phyloP scores from a whole-genome alignment of 2,888 invertebrate genomes.

The Axea sp. region DNA sequence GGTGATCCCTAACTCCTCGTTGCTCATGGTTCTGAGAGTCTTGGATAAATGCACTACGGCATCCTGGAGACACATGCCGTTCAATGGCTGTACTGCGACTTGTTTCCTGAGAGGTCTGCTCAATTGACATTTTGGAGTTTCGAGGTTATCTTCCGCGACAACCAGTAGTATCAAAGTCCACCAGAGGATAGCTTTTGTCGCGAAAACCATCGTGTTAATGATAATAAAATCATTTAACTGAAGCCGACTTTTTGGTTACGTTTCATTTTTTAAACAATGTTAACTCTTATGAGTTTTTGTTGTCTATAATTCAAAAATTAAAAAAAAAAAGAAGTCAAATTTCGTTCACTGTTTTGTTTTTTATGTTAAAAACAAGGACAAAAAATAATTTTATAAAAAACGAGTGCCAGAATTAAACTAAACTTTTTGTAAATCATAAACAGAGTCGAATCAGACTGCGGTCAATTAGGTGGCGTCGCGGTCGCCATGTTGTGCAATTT shows the following conservation, averaged over 20 bases:
- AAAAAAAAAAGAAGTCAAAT: too few species aligned
- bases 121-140: conserved; percentile 69
- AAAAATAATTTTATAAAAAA: too few species aligned
- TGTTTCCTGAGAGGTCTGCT: conserved; percentile 74
- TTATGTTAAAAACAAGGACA: too few species aligned
- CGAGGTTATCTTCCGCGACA: conserved; percentile 49
- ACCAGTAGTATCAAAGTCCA: conserved; percentile 25
- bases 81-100: conserved; percentile 73
- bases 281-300: too few species aligned
- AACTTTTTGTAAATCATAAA: conserved; percentile 45
- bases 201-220: conserved; percentile 8
- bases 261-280: conserved; percentile 12
- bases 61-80: conserved; percentile 75
- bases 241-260: background rate
- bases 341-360: too few species aligned
- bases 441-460: conserved; percentile 16
- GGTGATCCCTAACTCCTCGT: conserved; percentile 74
- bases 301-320: too few species aligned
- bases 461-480: conserved; percentile 42
- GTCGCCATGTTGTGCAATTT: conserved; percentile 44
- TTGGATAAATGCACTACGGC: conserved; percentile 73
- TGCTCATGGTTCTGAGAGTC: conserved; percentile 66
- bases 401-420: background rate
- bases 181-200: conserved; percentile 4
- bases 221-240: background rate